phyloP scores from a whole-genome alignment of 2,797 vertebrate species.

The Cirrhinus mrigala region DNA sequence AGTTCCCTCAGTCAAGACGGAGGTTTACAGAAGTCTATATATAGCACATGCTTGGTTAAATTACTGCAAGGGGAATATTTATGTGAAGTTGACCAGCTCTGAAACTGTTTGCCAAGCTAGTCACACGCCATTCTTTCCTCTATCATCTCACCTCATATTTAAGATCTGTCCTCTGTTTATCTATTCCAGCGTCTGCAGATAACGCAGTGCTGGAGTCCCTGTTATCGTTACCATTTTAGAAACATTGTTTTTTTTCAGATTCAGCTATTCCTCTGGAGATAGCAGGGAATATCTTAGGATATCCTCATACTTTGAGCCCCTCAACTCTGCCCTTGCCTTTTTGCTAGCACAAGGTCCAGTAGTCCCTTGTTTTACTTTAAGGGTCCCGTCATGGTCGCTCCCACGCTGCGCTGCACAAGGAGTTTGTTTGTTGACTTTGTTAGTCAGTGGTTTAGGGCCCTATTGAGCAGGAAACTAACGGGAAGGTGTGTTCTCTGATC shows the following conservation, averaged over 20 bases:
- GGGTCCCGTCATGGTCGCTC: background rate
- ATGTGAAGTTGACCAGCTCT: slow-evolving; percentile 44
- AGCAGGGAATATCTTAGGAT: slow-evolving; percentile 31
- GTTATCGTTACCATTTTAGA: slow-evolving; percentile 7
- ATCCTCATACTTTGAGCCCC: slow-evolving; percentile 8
- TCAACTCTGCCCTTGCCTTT: slow-evolving; percentile 52
- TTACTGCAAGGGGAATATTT: slow-evolving; percentile 47
- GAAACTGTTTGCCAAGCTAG: slow-evolving; percentile 40
- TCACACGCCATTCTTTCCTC: background rate
- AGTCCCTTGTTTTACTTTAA: background rate
- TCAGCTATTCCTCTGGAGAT: slow-evolving; percentile 65
- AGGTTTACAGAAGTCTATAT: slow-evolving; percentile 57
- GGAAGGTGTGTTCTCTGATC: slow-evolving; percentile 15
- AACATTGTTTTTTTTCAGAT: slow-evolving; percentile 64
- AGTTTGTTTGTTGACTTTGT: slow-evolving; percentile 71
- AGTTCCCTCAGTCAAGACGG: slow-evolving; percentile 9
- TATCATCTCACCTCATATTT: background rate
- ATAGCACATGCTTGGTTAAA: slow-evolving; percentile 55
- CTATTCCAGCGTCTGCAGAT: slow-evolving; percentile 8
- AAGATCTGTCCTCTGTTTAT: background rate
- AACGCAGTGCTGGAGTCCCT: slow-evolving; percentile 16
- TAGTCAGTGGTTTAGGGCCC: slow-evolving; percentile 56
- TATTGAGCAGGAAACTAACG: slow-evolving; percentile 9
- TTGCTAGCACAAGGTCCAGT: background rate
- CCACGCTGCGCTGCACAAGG: slow-evolving; percentile 1